Conservation (phyloP, 2,113 vertebrate species). For the Brienomyrus longianalis region DNA sequence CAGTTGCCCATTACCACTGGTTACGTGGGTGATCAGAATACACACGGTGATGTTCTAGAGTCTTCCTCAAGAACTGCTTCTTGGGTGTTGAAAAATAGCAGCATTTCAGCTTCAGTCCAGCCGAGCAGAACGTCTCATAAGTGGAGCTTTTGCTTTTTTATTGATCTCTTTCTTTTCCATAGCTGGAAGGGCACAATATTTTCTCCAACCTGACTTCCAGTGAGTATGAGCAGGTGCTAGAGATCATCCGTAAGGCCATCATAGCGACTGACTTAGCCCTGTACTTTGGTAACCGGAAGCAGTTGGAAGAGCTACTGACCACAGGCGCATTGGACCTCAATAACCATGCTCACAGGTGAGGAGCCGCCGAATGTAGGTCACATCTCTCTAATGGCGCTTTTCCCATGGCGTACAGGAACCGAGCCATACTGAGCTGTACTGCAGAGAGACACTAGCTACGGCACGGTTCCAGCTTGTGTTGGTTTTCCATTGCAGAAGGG, state of each 20-base stretch:
- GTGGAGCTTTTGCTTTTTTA: slow-evolving; percentile 74
- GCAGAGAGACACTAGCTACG: background rate
- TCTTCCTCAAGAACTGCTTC: background rate
- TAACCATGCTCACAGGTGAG: slow-evolving; percentile 87
- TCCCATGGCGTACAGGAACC: background rate
- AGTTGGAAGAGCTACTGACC: slow-evolving; percentile 80
- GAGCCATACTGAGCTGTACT: background rate
- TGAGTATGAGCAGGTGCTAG: slow-evolving; percentile 94
- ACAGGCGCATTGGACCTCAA: slow-evolving; percentile 73
- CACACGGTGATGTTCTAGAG: background rate
- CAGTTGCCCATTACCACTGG: background rate
- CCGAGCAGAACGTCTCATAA: slow-evolving; percentile 45
- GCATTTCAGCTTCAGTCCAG: slow-evolving; percentile 42
- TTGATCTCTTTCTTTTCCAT: slow-evolving; percentile 76
- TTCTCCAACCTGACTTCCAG: slow-evolving; percentile 95
- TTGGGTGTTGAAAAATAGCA: background rate
- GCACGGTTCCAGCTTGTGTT: background rate
- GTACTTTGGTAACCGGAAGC: slow-evolving; percentile 94
- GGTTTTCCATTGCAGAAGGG: background rate
- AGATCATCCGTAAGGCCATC: slow-evolving; percentile 98
- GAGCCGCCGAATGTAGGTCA: background rate
- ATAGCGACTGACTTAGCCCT: slow-evolving; percentile 95
- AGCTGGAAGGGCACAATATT: slow-evolving; percentile 99
- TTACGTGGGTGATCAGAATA: background rate
- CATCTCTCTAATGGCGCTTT: background rate